phyloP scores from a whole-genome alignment of 2,888 invertebrate species.

The Thumatha senex region DNA sequence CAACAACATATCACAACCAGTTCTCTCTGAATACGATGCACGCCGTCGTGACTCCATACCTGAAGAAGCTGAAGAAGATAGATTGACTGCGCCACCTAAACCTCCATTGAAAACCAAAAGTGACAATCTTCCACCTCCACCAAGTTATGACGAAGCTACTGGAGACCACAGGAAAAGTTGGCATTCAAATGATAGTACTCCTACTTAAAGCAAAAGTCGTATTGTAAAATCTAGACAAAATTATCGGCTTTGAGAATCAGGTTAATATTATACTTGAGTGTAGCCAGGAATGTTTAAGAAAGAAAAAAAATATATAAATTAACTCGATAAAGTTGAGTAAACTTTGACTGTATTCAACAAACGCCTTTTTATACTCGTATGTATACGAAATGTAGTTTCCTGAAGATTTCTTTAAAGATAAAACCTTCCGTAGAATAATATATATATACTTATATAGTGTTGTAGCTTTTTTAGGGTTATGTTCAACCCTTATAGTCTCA shows the following conservation, averaged over 20 bases:
- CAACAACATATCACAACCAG: slow-evolving; percentile 85
- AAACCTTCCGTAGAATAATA: too few species aligned
- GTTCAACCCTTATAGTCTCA: too few species aligned
- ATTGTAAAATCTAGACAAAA: slow-evolving; percentile 17
- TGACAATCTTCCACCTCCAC: slow-evolving; percentile 66
- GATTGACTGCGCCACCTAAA: slow-evolving; percentile 52
- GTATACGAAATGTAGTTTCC: too few species aligned
- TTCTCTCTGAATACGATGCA: slow-evolving; percentile 82
- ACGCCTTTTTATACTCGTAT: slow-evolving; percentile 1
- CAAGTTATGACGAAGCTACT: slow-evolving; percentile 71
- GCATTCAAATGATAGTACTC: slow-evolving; percentile 78
- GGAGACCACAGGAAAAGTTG: slow-evolving; percentile 77
- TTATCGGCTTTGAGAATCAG: slow-evolving; percentile 10
- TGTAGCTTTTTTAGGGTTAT: too few species aligned
- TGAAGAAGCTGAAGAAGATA: slow-evolving; percentile 82
- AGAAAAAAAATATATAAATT: neutral
- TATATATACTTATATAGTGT: too few species aligned
- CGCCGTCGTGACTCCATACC: slow-evolving; percentile 85
- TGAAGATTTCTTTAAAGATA: too few species aligned
- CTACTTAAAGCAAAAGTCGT: slow-evolving; percentile 55
- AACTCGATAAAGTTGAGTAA: neutral
- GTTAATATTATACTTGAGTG: slow-evolving; percentile 8
- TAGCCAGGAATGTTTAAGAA: slow-evolving; percentile 6
- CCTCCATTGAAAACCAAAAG: slow-evolving; percentile 67
- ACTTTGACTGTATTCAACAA: slow-evolving; percentile 4